These are phyloP conservation scores for Drosophila punjabiensis DNA, from an alignment of 1,140 invertebrate genomes.

Conservation along the genomic window DNA sequence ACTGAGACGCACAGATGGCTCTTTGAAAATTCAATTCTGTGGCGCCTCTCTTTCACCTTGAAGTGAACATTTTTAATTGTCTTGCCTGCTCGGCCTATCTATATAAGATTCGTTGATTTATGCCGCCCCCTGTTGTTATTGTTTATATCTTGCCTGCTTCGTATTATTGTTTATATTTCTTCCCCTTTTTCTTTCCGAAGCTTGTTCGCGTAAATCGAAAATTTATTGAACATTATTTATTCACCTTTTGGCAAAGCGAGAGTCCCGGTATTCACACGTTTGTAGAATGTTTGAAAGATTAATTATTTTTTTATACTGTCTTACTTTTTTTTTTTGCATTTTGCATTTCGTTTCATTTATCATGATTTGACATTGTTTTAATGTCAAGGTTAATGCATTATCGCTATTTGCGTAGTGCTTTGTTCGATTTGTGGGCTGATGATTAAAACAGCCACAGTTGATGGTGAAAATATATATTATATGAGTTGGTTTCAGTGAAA, in stretches of 20 bases:
- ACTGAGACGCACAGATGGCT: conserved; percentile 19
- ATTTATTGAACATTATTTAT: conserved; percentile 51
- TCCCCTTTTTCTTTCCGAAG: not conserved
- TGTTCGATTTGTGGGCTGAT: conserved; percentile 7
- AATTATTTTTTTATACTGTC: conserved; percentile 30
- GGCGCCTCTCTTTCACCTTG: conserved; percentile 47
- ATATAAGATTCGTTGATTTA: conserved; percentile 12
- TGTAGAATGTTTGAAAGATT: conserved; percentile 29
- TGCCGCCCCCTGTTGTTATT: conserved; percentile 28
- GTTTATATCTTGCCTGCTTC: conserved; percentile 32
- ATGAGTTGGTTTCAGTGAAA: not conserved
- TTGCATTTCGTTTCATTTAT: conserved; percentile 41
- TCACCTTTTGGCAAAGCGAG: conserved; percentile 1
- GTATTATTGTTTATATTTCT: conserved; percentile 29
- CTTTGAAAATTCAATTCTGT: conserved; percentile 8
- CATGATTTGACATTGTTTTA: conserved; percentile 48
- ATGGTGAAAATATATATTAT: not conserved
- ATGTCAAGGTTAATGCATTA: conserved; percentile 55
- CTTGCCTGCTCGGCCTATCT: not conserved
- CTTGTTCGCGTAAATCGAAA: conserved; percentile 11
- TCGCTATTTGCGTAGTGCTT: conserved; percentile 18
- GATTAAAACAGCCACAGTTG: not conserved
- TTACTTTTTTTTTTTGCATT: conserved; percentile 16
- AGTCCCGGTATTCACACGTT: conserved; percentile 25
- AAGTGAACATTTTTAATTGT: conserved; percentile 24